Conservation (phyloP, 2,888 invertebrate species). For the Mythimna vitellina region DNA sequence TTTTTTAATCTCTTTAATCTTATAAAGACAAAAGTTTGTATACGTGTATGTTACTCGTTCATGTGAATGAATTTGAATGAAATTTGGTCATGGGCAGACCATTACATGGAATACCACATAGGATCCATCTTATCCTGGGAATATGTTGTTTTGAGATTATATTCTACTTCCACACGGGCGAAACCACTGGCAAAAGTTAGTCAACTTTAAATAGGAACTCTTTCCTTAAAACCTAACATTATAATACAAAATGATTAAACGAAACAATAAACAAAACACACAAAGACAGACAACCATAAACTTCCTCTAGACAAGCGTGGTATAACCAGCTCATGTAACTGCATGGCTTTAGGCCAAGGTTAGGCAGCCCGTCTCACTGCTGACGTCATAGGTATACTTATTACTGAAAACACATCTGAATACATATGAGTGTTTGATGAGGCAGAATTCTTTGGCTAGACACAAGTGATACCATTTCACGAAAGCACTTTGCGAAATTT, state of each 20-base stretch:
- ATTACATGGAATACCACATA: no score
- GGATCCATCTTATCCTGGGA: no score
- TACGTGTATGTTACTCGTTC: no score
- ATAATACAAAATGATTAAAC: background rate
- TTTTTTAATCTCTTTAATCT: no score
- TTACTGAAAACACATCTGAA: slow-evolving; percentile 29
- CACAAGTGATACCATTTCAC: slow-evolving; percentile 3
- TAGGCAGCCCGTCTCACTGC: slow-evolving; percentile 29
- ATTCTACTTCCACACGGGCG: no score
- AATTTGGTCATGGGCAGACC: no score
- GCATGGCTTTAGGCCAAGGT: slow-evolving; percentile 66
- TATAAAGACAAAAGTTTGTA: no score
- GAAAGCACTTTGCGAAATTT: background rate
- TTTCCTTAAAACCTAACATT: background rate
- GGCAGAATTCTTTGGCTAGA: slow-evolving; percentile 35
- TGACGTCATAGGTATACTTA: slow-evolving; percentile 40
- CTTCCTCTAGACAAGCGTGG: slow-evolving; percentile 13
- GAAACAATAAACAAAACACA: slow-evolving; percentile 14
- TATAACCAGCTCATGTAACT: slow-evolving; percentile 26
- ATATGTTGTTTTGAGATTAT: no score
- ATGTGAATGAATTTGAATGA: no score
- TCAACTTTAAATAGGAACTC: background rate
- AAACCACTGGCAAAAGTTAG: no score
- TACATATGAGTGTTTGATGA: slow-evolving; percentile 42
- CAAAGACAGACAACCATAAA: slow-evolving; percentile 5